Evolutionary conservation across 2,797 vertebrate species (phyloP).

Genomic region (Oryzias sinensis): DNA sequence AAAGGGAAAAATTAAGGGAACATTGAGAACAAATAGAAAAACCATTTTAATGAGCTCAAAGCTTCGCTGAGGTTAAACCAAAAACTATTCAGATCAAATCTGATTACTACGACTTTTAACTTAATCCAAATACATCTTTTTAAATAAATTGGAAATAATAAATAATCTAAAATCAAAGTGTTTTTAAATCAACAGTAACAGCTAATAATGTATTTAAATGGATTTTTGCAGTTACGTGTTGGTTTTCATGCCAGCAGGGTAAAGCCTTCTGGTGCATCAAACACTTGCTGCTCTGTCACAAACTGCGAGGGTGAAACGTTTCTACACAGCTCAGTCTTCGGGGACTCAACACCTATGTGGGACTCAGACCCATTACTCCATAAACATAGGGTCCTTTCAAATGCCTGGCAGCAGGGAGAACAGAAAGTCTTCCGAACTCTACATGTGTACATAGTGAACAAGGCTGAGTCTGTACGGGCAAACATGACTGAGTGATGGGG

Average conservation of each 20-base stretch:
- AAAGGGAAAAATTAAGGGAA: too few species aligned
- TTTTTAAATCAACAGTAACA: too few species aligned
- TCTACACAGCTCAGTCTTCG: background rate
- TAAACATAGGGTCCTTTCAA: slow-evolving; percentile 93
- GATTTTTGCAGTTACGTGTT: too few species aligned
- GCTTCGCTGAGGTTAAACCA: too few species aligned
- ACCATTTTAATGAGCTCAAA: too few species aligned
- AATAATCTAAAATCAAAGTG: too few species aligned
- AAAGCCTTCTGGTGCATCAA: background rate
- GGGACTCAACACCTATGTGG: slow-evolving; percentile 25
- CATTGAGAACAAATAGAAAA: too few species aligned
- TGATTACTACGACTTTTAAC: too few species aligned
- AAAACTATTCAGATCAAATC: too few species aligned
- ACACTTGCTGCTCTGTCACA: background rate
- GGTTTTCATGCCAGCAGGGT: background rate
- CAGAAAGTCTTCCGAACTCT: slow-evolving; percentile 30
- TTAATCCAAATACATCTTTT: too few species aligned
- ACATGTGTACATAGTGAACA: slow-evolving; percentile 46
- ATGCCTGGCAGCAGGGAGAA: slow-evolving; percentile 70
- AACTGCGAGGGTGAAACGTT: slow-evolving; percentile 10
- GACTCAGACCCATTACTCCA: slow-evolving; percentile 70
- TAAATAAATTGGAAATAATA: too few species aligned
- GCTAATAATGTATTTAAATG: too few species aligned
- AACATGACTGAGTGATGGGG: slow-evolving; percentile 23
- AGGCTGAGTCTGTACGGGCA: slow-evolving; percentile 48